phyloP scores from a whole-genome alignment of 1,140 invertebrate species.

The Coelopa frigida region DNA sequence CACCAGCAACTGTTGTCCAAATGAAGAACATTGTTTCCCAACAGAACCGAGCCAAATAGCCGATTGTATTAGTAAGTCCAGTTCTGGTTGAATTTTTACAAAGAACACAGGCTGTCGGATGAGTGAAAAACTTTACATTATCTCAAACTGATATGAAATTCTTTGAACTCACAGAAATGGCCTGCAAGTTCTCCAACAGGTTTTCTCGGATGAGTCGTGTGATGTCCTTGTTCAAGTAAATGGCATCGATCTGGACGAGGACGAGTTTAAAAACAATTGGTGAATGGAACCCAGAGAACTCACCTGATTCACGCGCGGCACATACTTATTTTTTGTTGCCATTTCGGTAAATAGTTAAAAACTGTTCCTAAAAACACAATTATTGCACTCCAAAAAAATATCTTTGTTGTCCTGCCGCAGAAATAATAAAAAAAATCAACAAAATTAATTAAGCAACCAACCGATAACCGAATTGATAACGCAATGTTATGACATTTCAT shows the following conservation, averaged over 20 bases:
- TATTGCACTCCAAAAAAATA: conserved; percentile 1
- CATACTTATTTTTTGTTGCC: conserved; percentile 36
- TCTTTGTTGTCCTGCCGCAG: not conserved
- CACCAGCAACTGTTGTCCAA: conserved; percentile 56
- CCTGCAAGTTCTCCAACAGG: conserved; percentile 48
- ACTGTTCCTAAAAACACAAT: not conserved
- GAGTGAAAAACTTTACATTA: not conserved
- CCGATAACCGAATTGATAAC: too few relatives aligned
- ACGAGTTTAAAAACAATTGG: not conserved
- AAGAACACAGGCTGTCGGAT: conserved; percentile 50
- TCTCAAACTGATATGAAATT: too few relatives aligned
- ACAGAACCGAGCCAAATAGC: conserved; percentile 54
- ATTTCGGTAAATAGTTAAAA: conserved; percentile 21
- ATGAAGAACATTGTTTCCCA: conserved; percentile 48
- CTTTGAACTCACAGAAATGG: conserved; percentile 49
- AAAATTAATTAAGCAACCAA: too few relatives aligned
- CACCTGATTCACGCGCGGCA: conserved; percentile 34
- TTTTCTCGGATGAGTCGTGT: conserved; percentile 50
- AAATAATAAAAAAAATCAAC: too few relatives aligned
- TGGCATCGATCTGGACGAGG: conserved; percentile 49
- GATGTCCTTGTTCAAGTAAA: conserved; percentile 51
- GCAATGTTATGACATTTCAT: too few relatives aligned
- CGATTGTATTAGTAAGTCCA: conserved; percentile 52
- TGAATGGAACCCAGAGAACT: not conserved
- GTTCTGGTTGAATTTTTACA: conserved; percentile 49